Evolutionary conservation across 2,797 vertebrate species (phyloP).

Genomic region (Danionella dracula): DNA sequence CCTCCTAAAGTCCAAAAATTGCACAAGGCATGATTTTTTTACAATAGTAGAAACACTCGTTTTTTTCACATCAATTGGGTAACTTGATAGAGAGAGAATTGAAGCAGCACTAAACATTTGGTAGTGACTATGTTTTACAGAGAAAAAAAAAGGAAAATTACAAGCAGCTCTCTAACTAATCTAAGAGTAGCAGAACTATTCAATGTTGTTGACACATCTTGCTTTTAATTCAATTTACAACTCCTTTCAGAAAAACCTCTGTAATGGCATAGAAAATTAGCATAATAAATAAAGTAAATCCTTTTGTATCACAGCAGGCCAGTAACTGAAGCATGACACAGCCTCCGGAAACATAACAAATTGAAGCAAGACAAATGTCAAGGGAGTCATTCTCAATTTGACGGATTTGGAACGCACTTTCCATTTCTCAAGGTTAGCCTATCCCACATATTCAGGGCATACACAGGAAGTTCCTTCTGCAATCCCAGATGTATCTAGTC

Average conservation of each 20-base stretch:
- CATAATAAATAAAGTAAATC: background rate
- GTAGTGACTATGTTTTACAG: conserved; percentile 22
- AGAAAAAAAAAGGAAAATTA: too few species aligned
- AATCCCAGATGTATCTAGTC: background rate
- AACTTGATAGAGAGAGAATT: conserved; percentile 12
- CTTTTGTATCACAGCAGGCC: background rate
- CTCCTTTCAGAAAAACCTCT: background rate
- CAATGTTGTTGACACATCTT: background rate
- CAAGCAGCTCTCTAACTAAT: too few species aligned
- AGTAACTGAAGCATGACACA: conserved; percentile 14
- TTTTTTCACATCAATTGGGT: background rate
- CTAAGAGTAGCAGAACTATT: background rate
- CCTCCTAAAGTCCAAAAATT: background rate
- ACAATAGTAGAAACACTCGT: too few species aligned
- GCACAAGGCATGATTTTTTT: background rate
- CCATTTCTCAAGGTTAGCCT: conserved; percentile 32
- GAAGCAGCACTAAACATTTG: conserved; percentile 21
- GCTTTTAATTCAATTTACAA: background rate
- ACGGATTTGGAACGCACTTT: conserved; percentile 22
- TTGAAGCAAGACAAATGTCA: conserved; percentile 18
- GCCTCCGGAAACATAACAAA: conserved; percentile 12
- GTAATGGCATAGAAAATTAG: background rate
- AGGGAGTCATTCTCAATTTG: conserved; percentile 33
- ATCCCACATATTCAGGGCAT: conserved; percentile 1
- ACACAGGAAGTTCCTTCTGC: conserved; percentile 9